Conservation (phyloP, 2,888 invertebrate genomes). For the Leptopilina myrica region DNA sequence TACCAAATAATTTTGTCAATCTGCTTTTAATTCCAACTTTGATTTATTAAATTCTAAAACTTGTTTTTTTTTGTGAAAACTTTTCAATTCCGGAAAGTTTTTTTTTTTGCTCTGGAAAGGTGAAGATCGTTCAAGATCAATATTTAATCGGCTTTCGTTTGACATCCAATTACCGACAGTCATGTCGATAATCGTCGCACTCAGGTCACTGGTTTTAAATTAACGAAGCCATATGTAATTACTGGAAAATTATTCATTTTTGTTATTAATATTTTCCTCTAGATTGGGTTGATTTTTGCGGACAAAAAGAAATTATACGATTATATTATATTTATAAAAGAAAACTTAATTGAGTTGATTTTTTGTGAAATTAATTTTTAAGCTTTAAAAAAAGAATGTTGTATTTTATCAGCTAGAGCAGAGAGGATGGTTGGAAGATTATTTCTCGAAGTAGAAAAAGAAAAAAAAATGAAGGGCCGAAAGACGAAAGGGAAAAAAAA, state of each 20-base stretch:
- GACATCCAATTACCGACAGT: conserved; percentile 33
- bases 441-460: neutral
- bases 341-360: too few relatives aligned
- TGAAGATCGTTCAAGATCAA: conserved; percentile 28
- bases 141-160: conserved; percentile 34
- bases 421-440: neutral
- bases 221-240: conserved; percentile 20
- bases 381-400: too few relatives aligned
- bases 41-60: neutral
- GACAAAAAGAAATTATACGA: too few relatives aligned
- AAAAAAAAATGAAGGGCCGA: too few relatives aligned
- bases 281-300: too few relatives aligned
- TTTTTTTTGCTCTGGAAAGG: neutral
- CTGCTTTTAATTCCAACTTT: too few relatives aligned
- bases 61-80: neutral
- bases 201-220: conserved; percentile 35
- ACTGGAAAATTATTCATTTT: neutral
- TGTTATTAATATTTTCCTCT: neutral
- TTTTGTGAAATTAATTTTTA: too few relatives aligned
- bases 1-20: too few relatives aligned
- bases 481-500: neutral
- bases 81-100: neutral
- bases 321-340: too few relatives aligned
- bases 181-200: conserved; percentile 35
- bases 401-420: neutral